A percentile compares a stretch with the other conserved stretches of the same genome.
phyloP scores from a whole-genome alignment of 2,888 invertebrate species.

The Falcaria lacertinaria region DNA sequence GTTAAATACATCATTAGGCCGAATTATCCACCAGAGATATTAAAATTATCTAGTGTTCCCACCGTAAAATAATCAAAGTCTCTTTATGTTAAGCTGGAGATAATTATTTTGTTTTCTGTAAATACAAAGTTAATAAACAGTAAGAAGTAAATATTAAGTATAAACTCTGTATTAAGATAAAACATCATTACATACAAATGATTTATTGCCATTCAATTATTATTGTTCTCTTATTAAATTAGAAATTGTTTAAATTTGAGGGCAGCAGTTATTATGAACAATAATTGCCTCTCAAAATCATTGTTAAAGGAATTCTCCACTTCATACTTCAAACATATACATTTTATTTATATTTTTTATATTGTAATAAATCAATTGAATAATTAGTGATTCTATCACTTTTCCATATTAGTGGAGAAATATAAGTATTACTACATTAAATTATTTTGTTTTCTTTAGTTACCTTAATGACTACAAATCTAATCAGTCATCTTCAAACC shows the following conservation, averaged over 20 bases:
- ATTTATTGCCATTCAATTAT: not conserved
- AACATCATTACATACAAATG: not conserved
- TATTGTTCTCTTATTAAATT: not conserved
- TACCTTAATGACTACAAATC: no score
- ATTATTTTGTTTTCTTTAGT: constrained; percentile 30
- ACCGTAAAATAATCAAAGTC: constrained; percentile 71
- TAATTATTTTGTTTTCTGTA: constrained; percentile 46
- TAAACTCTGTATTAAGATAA: constrained; percentile 29
- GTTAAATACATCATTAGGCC: constrained; percentile 45
- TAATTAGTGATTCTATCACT: constrained; percentile 49
- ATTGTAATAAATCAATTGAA: constrained; percentile 46
- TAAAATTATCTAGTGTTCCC: constrained; percentile 69
- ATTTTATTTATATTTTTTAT: constrained; percentile 54
- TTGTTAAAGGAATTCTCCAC: not conserved
- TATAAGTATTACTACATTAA: constrained; percentile 59
- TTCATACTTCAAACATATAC: constrained; percentile 26
- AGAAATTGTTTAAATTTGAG: not conserved
- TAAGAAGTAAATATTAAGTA: constrained; percentile 37
- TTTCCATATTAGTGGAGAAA: constrained; percentile 54
- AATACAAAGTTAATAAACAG: constrained; percentile 44
- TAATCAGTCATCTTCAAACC: no score
- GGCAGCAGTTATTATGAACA: not conserved
- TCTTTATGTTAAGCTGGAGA: constrained; percentile 53
- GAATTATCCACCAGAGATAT: constrained; percentile 64
- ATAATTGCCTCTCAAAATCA: not conserved